phyloP scores from a whole-genome alignment of 2,888 invertebrate species.

The Caenorhabditis sulstoni region DNA sequence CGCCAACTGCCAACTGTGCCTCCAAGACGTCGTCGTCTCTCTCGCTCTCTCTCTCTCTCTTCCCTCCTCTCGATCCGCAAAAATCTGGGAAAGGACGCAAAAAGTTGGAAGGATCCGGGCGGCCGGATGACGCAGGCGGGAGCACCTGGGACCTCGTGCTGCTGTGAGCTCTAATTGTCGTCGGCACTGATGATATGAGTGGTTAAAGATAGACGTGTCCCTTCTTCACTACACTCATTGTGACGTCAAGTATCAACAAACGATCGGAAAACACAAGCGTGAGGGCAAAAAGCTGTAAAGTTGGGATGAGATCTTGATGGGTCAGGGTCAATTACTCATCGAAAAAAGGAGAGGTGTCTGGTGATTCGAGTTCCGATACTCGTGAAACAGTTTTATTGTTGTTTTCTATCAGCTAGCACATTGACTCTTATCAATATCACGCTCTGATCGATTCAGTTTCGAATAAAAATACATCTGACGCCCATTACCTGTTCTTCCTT shows the following conservation, averaged over 20 bases:
- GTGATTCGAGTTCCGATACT: too few relatives aligned
- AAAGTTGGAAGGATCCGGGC: not conserved
- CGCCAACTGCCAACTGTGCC: constrained; percentile 25
- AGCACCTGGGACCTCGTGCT: constrained; percentile 52
- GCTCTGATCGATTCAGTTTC: too few relatives aligned
- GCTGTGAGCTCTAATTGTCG: constrained; percentile 28
- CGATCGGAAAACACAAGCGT: constrained; percentile 37
- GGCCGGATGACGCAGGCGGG: constrained; percentile 35
- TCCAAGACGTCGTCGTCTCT: too few relatives aligned
- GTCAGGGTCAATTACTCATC: too few relatives aligned
- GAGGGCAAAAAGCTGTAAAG: constrained; percentile 24
- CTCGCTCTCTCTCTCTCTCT: not conserved
- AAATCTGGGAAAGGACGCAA: constrained; percentile 30
- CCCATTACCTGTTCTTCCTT: too few relatives aligned
- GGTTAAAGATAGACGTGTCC: constrained; percentile 53
- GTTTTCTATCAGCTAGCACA: constrained; percentile 4
- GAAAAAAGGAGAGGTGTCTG: not conserved
- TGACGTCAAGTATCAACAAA: constrained; percentile 47
- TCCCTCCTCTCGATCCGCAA: constrained; percentile 16
- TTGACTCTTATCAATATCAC: too few relatives aligned
- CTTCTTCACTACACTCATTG: constrained; percentile 10
- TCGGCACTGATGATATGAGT: constrained; percentile 27
- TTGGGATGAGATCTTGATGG: too few relatives aligned
- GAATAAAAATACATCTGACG: too few relatives aligned
- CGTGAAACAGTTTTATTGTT: too few relatives aligned